These are phyloP conservation scores for Calidris pugnax DNA, from an alignment of 2,113 vertebrate genomes.

Conservation along the genomic window DNA sequence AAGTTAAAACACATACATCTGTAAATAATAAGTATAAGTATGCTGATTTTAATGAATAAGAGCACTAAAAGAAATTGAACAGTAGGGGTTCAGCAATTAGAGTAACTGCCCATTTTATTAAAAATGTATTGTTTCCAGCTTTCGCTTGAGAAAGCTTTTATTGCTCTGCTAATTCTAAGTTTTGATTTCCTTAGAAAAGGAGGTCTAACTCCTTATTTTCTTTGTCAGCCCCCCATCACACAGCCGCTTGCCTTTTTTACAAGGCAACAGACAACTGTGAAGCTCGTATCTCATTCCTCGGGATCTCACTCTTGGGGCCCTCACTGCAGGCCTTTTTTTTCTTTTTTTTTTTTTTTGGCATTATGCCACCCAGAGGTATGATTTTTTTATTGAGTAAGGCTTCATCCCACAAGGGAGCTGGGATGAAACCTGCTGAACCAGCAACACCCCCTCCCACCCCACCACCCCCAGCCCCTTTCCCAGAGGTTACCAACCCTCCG, in stretches of 20 bases:
- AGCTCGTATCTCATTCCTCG: rapidly evolving
- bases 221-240: background rate
- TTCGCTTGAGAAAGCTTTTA: constrained; percentile 59
- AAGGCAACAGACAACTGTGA: background rate
- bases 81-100: constrained; percentile 75
- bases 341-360: background rate
- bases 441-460: background rate
- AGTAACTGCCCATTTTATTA: constrained; percentile 77
- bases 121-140: constrained; percentile 75
- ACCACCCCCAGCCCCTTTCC: background rate
- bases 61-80: constrained; percentile 78
- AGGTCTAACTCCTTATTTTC: background rate
- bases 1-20: constrained; percentile 74
- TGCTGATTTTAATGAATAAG: constrained; percentile 76
- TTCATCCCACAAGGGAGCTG: background rate
- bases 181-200: constrained; percentile 22
- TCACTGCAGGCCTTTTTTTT: background rate
- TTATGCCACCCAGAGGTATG: background rate
- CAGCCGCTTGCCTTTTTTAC: background rate
- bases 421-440: background rate
- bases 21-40: constrained; percentile 78
- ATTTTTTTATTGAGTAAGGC: background rate
- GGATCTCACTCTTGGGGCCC: background rate
- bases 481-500: background rate
- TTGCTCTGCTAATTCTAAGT: constrained; percentile 42